Evolutionary conservation across 2,113 vertebrate species (phyloP), one percentile per base, ranked within the genome.

Genomic region (Herpailurus yagouaroundi): DNA sequence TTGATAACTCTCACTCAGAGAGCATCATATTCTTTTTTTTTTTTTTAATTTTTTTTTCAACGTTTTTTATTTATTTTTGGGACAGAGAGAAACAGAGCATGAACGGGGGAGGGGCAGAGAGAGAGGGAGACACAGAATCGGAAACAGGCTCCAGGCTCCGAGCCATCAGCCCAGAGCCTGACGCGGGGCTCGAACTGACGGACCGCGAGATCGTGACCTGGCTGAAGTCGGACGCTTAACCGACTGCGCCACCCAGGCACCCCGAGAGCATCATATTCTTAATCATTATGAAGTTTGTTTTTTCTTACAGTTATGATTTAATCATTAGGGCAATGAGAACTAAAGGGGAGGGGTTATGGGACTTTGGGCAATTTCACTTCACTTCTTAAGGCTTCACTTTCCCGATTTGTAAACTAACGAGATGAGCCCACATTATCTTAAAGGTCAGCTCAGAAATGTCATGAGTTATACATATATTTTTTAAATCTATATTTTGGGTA

Each of bases 1-100:
- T 90, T 96, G 96, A 94, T 80, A 92, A 50, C 12, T 90, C 27
- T 97, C 48, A 91, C n/a, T 77, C 74, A 52, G 19, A 81, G 52
- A 94, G 36, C 50, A 33, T 52, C 21, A 60, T 79, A 50, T 63
- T 92, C 74, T 84, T 89, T n/a, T n/a, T n/a, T n/a, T n/a, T n/a
- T n/a, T n/a, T n/a, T n/a, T n/a, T n/a, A n/a, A n/a, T n/a, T n/a
- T n/a, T n/a, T n/a, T n/a, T n/a, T n/a, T n/a, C n/a, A n/a, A n/a
- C n/a, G n/a, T n/a, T n/a, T n/a, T n/a, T n/a, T n/a, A n/a, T n/a
- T n/a, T n/a, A n/a, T n/a, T n/a, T n/a, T n/a, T n/a, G n/a, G n/a
- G n/a, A n/a, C n/a, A n/a, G n/a, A n/a, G n/a, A n/a, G n/a, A n/a
- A n/a, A n/a, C n/a, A n/a, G n/a, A n/a, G n/a, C n/a, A n/a, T n/a